Base-by-base conservation (phyloP, 2,797 vertebrate genomes). In the Phoxinus dragarum region DNA sequence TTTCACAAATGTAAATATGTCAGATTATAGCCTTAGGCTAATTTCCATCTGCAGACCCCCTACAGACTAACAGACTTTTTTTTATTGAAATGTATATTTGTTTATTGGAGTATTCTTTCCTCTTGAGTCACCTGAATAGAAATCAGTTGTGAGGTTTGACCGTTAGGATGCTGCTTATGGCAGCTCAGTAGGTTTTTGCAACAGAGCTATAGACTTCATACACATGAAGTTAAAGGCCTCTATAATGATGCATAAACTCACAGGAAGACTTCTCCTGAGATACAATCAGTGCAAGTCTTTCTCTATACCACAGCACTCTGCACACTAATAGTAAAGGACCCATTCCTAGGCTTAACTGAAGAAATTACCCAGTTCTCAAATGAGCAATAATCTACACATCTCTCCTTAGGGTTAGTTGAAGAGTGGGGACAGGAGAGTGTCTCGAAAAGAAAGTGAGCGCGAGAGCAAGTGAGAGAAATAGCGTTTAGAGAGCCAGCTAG, bases 351-450 rank as follows among this genome's bases (percentile, higher is more conserved):
- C 86, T 80, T 92, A 90, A 90, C 92, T 90, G 90, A 81, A 89
- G 90, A 93, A 93, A 93, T 92, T 93, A 92, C 88, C 86, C 68
- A 59, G 87, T 77, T 82, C 91, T 92, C 89, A 93, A 93, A 93
- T 93, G 92, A 94, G 93, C 86, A 89, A 90, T 89, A 88, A 90
- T 90, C 89, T 86, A 89, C 92, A 89, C 93, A 92, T 88, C 87
- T 84, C 90, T 86, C 81, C 85, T 87, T 80, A 80, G 86, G 74
- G 94, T 91, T 93, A 91, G 89, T 90, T 92, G 90, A 88, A 80
- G 68, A 85, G n/a, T 34, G 12, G 34, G n/a, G 76, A 36, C 42
- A 10, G 68, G 17, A n/a, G n/a, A 56, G 36, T 5, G 4, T 56
- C 74, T 84, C 16, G n/a, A 85, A 68, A 81, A 73, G 82, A 79